A percentile compares a stretch with the other conserved stretches of the same genome.
phyloP scores from a whole-genome alignment of 2,113 vertebrate species.

The Chaenocephalus aceratus region DNA sequence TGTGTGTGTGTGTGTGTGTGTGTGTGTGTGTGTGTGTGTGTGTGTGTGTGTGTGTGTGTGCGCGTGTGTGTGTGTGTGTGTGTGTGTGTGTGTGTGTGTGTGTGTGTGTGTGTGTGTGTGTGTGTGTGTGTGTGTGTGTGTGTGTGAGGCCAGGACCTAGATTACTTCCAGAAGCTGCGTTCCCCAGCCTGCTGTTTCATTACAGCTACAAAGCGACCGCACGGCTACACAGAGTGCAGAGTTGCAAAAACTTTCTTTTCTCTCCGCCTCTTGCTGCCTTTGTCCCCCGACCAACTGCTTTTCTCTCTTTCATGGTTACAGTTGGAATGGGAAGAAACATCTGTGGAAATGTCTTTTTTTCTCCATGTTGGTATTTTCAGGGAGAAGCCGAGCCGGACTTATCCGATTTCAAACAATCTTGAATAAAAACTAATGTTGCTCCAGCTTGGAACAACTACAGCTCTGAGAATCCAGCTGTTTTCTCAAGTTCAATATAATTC shows the following conservation, averaged over 20 bases:
- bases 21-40: conserved; percentile 27
- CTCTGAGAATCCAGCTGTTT: neutral
- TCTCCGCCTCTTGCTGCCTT: neutral
- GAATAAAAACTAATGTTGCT: conserved; percentile 42
- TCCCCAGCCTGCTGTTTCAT: conserved; percentile 77
- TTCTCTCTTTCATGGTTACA: conserved; percentile 62
- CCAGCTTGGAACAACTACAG: conserved; percentile 25
- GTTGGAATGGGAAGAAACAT: conserved; percentile 65
- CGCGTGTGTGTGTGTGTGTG: conserved; percentile 50
- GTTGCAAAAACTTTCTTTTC: conserved; percentile 64
- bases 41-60: conserved; percentile 40
- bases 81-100: conserved; percentile 48
- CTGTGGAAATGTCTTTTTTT: conserved; percentile 45
- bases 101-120: conserved; percentile 25
- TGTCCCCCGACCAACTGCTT: conserved; percentile 28
- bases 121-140: conserved; percentile 38
- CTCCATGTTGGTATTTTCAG: conserved; percentile 38
- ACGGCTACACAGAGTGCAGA: conserved; percentile 72
- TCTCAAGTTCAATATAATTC: neutral
- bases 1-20: conserved; percentile 22
- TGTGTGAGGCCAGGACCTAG: conserved; percentile 57
- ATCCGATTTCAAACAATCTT: conserved; percentile 58
- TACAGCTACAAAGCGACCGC: conserved; percentile 78
- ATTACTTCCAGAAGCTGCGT: conserved; percentile 79
- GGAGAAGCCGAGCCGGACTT: conserved; percentile 24